Evolutionary conservation across 2,888 invertebrate genomes (phyloP), one percentile per base, ranked within the genome.

Genomic region (Noctua janthe): DNA sequence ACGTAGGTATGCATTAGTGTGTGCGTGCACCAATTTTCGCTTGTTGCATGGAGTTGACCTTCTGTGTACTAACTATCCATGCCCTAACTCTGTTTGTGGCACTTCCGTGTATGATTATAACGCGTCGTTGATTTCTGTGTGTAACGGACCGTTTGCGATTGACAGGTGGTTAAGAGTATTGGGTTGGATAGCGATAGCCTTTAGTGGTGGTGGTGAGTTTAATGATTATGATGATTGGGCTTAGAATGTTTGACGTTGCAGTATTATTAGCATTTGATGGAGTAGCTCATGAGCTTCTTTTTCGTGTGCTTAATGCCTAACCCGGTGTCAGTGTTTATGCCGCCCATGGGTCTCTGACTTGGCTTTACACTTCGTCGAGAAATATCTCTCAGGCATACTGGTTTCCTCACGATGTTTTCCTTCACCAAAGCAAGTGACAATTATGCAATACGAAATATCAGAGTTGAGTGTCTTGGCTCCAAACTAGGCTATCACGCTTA

Each of bases 131-230:
- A 79, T 56, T 78, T 79, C 74, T 51, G 81, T 81, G 87, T 76
- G 81, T 76, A 87, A 77, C 86, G 78, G 76, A 86, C 69, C 85
- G 76, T 79, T 67, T 67, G 72, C 35, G 74, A 87, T 87, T 87
- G 89, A 81, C 88, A 85, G 87, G 81, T 87, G 85, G 82, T 76
- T 76, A 76, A 81, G 74, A 71, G 79, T 76, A 86, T 78, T 70
- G 70, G 47, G 62, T 51, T 23, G 75, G 71, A 70, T 80, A 73
- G 39, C 75, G 74, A 87, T 83, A 84, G 73, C 51, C 67, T 66
- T 73, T 49, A 62, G 71, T 71, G 54, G 43, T 59, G 13, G 35
- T 59, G n/a, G 23, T 43, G 51, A 62, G 66, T 72, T 29, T 70
- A 83, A 62, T 77, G n/a, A 71, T 62, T 35, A 69, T 10, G 17